Percentiles rank a stretch among this genome's conserved stretches.
These are phyloP conservation scores for Drymodes brunneopygia DNA, from an alignment of 2,113 vertebrate species.

Conservation along the genomic window DNA sequence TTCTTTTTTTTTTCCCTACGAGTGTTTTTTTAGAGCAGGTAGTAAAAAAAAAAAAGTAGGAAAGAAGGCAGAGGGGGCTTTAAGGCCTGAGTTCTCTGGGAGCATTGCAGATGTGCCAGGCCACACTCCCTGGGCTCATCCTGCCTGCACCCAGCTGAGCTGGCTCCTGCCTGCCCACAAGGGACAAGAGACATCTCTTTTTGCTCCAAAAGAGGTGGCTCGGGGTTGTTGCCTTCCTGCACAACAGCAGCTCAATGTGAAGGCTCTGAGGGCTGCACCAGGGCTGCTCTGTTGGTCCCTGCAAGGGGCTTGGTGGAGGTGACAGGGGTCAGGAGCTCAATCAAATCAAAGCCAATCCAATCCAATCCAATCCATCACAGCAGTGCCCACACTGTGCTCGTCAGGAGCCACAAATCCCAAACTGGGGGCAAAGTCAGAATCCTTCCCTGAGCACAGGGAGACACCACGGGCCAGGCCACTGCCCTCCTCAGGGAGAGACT, in stretches of 20 bases:
- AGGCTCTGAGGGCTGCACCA: background rate
- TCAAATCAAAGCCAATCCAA: background rate
- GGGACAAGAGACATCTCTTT: no score
- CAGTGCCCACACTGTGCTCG: rapidly evolving
- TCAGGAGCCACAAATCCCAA: background rate
- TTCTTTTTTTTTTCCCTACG: background rate
- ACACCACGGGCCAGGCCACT: background rate
- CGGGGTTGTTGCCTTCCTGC: background rate
- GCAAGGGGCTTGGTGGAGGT: rapidly evolving
- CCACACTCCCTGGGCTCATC: background rate
- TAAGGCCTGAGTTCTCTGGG: background rate
- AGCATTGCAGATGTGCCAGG: background rate
- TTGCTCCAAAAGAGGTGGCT: background rate
- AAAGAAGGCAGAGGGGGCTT: background rate
- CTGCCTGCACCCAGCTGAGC: background rate
- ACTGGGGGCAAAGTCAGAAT: no score
- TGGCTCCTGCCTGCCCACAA: background rate
- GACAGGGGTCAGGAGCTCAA: background rate
- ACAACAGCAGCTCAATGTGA: background rate
- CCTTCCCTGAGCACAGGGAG: background rate
- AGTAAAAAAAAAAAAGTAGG: background rate
- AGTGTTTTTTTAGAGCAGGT: background rate
- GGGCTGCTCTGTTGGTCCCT: background rate
- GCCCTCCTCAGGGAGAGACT: background rate
- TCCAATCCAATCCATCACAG: background rate